Conservation (phyloP, 2,888 invertebrate species). For the Oligia latruncula region DNA sequence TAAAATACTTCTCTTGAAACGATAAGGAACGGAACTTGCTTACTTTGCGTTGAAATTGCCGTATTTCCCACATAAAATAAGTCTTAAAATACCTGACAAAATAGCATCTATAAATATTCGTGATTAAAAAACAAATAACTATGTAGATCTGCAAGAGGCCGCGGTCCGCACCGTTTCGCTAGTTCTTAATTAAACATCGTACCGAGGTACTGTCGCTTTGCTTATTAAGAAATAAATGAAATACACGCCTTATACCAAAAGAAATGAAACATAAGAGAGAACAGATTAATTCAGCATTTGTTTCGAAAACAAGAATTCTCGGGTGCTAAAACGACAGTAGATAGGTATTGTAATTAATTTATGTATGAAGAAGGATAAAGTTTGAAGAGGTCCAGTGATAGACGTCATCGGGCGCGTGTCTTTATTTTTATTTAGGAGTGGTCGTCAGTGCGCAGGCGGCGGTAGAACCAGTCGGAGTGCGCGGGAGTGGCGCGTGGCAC, state of each 20-base stretch:
- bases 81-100: slow-evolving; percentile 73
- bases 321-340: slow-evolving; percentile 70
- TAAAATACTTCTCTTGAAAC: slow-evolving; percentile 15
- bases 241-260: slow-evolving; percentile 77
- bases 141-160: slow-evolving; percentile 70
- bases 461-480: slow-evolving; percentile 66
- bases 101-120: slow-evolving; percentile 80
- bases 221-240: slow-evolving; percentile 87
- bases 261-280: slow-evolving; percentile 69
- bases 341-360: slow-evolving; percentile 60
- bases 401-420: slow-evolving; percentile 70
- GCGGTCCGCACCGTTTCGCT: slow-evolving; percentile 67
- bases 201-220: slow-evolving; percentile 74
- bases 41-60: slow-evolving; percentile 9
- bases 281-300: slow-evolving; percentile 72
- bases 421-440: slow-evolving; percentile 78
- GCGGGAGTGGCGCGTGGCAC: slow-evolving; percentile 75
- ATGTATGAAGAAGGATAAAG: slow-evolving; percentile 42
- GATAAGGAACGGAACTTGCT: neutral
- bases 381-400: slow-evolving; percentile 67
- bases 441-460: slow-evolving; percentile 66
- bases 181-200: slow-evolving; percentile 85
- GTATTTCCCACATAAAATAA: slow-evolving; percentile 71
- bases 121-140: slow-evolving; percentile 81
- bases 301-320: slow-evolving; percentile 72